phyloP scores from a whole-genome alignment of 1,140 invertebrate species.

The Epicauta chinensis region DNA sequence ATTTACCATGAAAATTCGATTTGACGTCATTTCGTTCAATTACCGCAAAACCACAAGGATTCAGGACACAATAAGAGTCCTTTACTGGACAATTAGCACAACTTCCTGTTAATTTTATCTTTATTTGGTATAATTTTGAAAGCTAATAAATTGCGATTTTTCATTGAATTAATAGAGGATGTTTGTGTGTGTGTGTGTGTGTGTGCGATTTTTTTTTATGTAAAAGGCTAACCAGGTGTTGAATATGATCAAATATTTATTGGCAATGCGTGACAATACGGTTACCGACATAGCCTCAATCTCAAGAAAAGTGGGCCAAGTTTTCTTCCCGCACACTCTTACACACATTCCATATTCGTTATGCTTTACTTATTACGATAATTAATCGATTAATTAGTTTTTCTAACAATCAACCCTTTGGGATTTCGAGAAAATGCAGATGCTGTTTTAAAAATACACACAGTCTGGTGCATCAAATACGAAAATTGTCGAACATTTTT shows the following conservation, averaged over 20 bases:
- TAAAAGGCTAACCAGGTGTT: slow-evolving; percentile 3
- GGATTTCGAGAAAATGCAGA: not conserved
- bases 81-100: no score
- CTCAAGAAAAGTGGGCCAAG: slow-evolving; percentile 15
- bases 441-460: not conserved
- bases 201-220: no score
- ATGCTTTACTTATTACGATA: slow-evolving; percentile 2
- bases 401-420: not conserved
- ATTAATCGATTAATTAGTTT: not conserved
- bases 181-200: no score
- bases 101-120: no score
- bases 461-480: no score
- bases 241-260: slow-evolving; percentile 6
- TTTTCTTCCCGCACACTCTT: slow-evolving; percentile 6
- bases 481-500: no score
- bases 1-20: not conserved
- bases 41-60: no score
- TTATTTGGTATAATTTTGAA: no score
- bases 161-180: no score
- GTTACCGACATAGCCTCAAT: slow-evolving; percentile 11
- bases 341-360: slow-evolving; percentile 9
- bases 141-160: no score
- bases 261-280: slow-evolving; percentile 13
- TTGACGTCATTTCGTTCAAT: not conserved
- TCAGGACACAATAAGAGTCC: no score